Percentiles rank a stretch among this genome's conserved stretches.
Conservation (phyloP, 2,888 invertebrate species). For the Volucella inflata region DNA sequence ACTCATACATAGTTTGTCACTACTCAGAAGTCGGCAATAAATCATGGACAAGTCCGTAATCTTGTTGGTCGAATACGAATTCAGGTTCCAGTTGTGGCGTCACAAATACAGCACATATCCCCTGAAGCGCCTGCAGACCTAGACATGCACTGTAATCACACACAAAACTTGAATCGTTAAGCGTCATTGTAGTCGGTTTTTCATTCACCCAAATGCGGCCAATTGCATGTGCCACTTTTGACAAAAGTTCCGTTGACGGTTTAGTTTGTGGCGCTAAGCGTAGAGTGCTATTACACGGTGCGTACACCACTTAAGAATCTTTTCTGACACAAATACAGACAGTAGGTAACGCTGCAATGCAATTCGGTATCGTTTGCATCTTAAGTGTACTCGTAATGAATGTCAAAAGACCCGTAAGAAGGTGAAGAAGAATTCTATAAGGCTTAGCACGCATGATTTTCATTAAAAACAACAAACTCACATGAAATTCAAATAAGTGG, state of each 20-base stretch:
- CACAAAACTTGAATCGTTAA: conserved; percentile 77
- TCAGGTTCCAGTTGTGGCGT: not conserved
- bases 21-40: not conserved
- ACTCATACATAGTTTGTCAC: no score
- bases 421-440: not conserved
- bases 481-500: not conserved
- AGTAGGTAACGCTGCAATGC: conserved; percentile 1
- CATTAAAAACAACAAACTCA: not conserved
- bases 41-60: conserved; percentile 3
- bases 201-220: not conserved
- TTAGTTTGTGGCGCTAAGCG: conserved; percentile 8
- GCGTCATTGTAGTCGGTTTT: not conserved
- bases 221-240: conserved; percentile 43
- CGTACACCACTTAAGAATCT: conserved; percentile 30
- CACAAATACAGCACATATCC: conserved; percentile 11
- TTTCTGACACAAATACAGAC: conserved; percentile 37
- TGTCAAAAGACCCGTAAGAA: conserved; percentile 15
- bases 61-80: not conserved
- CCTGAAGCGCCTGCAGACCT: not conserved
- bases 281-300: conserved; percentile 51
- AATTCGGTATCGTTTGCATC: conserved; percentile 24
- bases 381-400: not conserved
- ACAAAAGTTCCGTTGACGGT: conserved; percentile 50
- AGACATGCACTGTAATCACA: not conserved
- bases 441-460: not conserved